Evolutionary conservation across 2,888 invertebrate genomes (phyloP).

Genomic region (Periphyllus acericola): DNA sequence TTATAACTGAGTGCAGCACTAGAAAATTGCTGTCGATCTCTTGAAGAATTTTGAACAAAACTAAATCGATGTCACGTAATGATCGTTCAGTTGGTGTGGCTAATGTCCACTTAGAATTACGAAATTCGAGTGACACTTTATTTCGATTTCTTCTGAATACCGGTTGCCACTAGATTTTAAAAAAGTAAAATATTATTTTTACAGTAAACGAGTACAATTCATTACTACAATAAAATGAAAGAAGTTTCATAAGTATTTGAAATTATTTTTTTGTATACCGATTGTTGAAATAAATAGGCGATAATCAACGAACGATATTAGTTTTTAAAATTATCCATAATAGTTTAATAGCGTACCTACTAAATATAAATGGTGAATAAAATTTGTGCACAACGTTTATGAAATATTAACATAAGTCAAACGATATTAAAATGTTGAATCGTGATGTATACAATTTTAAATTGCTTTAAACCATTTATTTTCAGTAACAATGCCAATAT

Average conservation of each 20-base stretch:
- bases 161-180: conserved; percentile 71
- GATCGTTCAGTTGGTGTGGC: conserved; percentile 71
- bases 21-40: conserved; percentile 70
- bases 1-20: conserved; percentile 67
- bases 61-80: conserved; percentile 72
- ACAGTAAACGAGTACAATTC: not conserved
- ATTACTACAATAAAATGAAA: not conserved
- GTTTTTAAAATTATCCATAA: not conserved
- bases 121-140: conserved; percentile 73
- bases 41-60: conserved; percentile 71
- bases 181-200: not conserved
- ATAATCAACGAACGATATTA: too few relatives aligned
- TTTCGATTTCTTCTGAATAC: conserved; percentile 74
- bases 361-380: not conserved
- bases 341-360: not conserved
- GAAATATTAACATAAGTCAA: not conserved
- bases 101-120: conserved; percentile 72
- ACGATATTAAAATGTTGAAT: not conserved
- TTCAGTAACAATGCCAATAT: too few relatives aligned
- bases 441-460: not conserved
- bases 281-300: too few relatives aligned
- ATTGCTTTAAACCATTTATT: not conserved
- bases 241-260: not conserved
- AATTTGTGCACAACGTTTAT: not conserved
- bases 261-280: not conserved